These are phyloP conservation scores for Coracias cyanogaster DNA, from an alignment of 2,797 vertebrate species.

Conservation along the genomic window DNA sequence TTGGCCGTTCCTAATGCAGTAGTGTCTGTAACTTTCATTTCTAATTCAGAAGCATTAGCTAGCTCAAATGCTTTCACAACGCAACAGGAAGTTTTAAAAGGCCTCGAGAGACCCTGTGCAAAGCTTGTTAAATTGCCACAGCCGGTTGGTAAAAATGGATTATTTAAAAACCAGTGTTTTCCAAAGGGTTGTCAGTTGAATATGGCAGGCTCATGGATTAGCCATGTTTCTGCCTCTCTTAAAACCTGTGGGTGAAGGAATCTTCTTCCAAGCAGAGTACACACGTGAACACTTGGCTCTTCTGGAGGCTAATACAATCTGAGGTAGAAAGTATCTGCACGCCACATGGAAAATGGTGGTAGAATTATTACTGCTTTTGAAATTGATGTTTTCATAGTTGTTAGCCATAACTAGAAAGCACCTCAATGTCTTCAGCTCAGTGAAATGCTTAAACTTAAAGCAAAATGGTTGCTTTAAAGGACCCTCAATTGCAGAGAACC, in stretches of 20 bases:
- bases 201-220: background rate
- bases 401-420: background rate
- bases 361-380: background rate
- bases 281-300: background rate
- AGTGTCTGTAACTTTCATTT: background rate
- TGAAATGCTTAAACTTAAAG: background rate
- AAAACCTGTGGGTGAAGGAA: background rate
- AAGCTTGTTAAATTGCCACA: background rate
- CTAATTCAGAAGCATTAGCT: background rate
- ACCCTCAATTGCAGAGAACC: accelerated
- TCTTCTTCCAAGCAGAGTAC: background rate
- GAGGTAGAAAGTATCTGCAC: background rate
- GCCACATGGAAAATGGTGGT: background rate
- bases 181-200: background rate
- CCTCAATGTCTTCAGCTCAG: background rate
- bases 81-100: background rate
- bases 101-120: background rate
- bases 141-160: background rate
- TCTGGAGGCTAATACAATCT: background rate
- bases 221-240: background rate
- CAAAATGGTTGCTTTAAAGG: background rate
- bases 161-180: background rate
- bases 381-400: background rate
- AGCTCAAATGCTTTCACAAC: background rate
- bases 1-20: background rate